Evolutionary conservation across 2,888 invertebrate species (phyloP).

Genomic region (Girardia tigrina): DNA sequence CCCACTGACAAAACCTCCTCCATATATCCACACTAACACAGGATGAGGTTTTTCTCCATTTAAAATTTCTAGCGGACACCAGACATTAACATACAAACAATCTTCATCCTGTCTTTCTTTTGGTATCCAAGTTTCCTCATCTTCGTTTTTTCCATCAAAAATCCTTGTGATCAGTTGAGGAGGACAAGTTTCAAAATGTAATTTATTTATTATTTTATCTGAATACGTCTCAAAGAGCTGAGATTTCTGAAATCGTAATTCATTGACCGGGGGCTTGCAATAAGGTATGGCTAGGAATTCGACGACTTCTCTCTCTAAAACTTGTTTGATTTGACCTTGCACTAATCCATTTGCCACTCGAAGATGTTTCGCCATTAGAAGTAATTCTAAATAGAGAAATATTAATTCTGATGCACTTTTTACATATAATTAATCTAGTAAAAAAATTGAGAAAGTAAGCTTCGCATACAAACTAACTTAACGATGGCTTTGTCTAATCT

Average conservation of each 20-base stretch:
- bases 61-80: conserved; percentile 29
- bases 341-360: not conserved
- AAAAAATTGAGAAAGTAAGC: too few relatives aligned
- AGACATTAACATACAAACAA: conserved; percentile 31
- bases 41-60: conserved; percentile 26
- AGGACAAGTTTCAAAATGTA: conserved; percentile 14
- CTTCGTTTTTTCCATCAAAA: not conserved
- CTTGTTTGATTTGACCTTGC: not conserved
- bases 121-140: conserved; percentile 33
- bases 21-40: conserved; percentile 32
- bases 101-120: conserved; percentile 30
- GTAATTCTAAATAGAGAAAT: too few relatives aligned
- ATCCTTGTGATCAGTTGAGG: conserved; percentile 5
- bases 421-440: too few relatives aligned
- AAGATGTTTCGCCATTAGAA: too few relatives aligned
- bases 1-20: conserved; percentile 31
- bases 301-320: conserved; percentile 38
- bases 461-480: too few relatives aligned
- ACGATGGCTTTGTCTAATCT: too few relatives aligned
- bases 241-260: conserved; percentile 28
- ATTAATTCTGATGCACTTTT: too few relatives aligned
- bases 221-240: not conserved
- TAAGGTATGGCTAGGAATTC: conserved; percentile 34
- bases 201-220: conserved; percentile 4
- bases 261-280: conserved; percentile 28